Evolutionary conservation across 2,888 invertebrate genomes (phyloP), one percentile per base, ranked within the genome.

Genomic region (Glaucopsyche alexis): DNA sequence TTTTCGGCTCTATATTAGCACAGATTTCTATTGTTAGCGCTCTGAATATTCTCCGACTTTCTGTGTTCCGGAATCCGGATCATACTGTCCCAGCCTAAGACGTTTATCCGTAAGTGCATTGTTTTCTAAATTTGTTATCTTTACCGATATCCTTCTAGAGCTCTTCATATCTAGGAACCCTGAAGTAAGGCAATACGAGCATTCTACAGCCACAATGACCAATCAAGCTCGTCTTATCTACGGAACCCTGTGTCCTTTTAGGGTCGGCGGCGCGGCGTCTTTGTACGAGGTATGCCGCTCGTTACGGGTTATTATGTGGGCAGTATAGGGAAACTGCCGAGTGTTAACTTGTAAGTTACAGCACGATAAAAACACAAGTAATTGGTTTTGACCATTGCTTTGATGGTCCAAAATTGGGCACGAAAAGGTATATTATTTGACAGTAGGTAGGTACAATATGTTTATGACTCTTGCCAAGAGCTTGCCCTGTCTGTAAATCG

Each of bases 241-340:
- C 55, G 11, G 55, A 60, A 19, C 55, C 55, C 55, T 60, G 29
- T 3, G 55, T 1, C 29, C 55, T 0, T 29, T 29, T 60, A 60
- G 55, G 55, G 55, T 60, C 55, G 55, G 55, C 55, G 55, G 55
- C 55, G 55, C 55, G 55, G 55, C 55, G 55, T 16, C 55, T 60
- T 60, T 60, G 55, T 29, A 9, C 29, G 55, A 29, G 29, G 29
- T 29, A 29, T 19, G 13, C 55, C 19, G 55, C 55, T 60, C 55
- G 55, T 60, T 60, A 60, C 19, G 29, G 55, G 55, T 60, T 60
- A 60, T 60, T 60, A 60, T 60, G 55, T 60, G 55, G n/a, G n/a
- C n/a, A n/a, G n/a, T n/a, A n/a, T 29, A 4, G 55, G 52, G 55
- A 19, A 19, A 60, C 55, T 60, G 55, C 19, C 19, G 19, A 60